Evolutionary conservation across 2,113 vertebrate species (phyloP), one percentile per base, ranked within the genome.

Genomic region (Limanda limanda): DNA sequence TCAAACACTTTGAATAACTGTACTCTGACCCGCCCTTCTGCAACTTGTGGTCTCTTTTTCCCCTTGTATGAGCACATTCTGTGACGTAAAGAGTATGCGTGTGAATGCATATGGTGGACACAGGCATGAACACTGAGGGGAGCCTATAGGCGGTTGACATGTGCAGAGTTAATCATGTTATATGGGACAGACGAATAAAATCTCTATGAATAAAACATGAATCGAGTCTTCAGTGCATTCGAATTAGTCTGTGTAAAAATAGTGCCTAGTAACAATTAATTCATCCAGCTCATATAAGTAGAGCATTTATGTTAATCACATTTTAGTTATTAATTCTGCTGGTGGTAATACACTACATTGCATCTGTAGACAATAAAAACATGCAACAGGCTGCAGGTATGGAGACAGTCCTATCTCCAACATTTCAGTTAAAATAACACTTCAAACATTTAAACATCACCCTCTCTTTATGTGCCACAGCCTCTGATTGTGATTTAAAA

Each of bases 141-240:
- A 85, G 78, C 88, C 91, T 85, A 90, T 86, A 86, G 89, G 85
- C 6, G 4, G 75, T 24, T 87, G 79, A 78, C 47, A 72, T 79
- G 75, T 81, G 66, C 56, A 82, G 71, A 73, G 60, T 82, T 89
- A 91, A 92, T 85, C 84, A 79, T 71, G 71, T 20, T 81, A 78
- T 89, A 88, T 78, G 23, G 66, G 58, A 78, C 18, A 54, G 51
- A 54, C 20, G 66, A 74, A 74, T 56, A 56, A 57, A 76, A 84
- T 47, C 55, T 75, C 63, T 65, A n/a, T 45, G 55, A 75, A 68
- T 17, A 68, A 23, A 68, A 57, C 56, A 79, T 83, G 58, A 78
- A 84, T 83, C 73, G 86, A 78, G 72, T 62, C 56, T 66, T 31
- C 2, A 27, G 25, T 18, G 57, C 47, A 2, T 57, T 2, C 1